A percentile compares a stretch with the other conserved stretches of the same genome.
Evolutionary conservation across 2,888 invertebrate species (phyloP).

Genomic region (Salpingus planirostris): DNA sequence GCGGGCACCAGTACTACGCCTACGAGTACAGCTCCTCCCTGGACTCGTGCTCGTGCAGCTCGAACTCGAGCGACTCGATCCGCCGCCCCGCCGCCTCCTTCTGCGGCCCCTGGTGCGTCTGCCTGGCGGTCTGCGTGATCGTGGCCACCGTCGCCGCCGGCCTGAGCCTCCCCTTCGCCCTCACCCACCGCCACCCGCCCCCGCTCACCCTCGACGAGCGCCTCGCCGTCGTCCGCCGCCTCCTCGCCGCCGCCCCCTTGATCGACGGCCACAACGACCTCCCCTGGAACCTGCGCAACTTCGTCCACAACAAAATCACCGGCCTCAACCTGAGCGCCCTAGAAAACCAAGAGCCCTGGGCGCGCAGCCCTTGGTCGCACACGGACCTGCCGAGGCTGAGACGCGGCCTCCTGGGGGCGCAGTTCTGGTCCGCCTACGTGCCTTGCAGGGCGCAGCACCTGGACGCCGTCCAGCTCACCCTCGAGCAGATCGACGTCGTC

Average conservation of each 20-base stretch:
- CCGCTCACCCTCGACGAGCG: conserved; percentile 46
- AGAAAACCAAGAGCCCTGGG: conserved; percentile 69
- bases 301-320: conserved; percentile 71
- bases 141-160: conserved; percentile 51
- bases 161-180: conserved; percentile 48
- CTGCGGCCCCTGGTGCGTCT: conserved; percentile 46
- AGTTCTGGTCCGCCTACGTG: conserved; percentile 86
- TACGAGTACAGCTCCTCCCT: conserved; percentile 27
- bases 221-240: conserved; percentile 51
- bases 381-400: conserved; percentile 82
- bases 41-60: conserved; percentile 38
- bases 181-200: conserved; percentile 25
- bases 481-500: conserved; percentile 82
- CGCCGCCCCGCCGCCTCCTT: conserved; percentile 43
- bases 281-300: conserved; percentile 83
- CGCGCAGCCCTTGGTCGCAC: conserved; percentile 81
- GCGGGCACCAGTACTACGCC: conserved; percentile 26
- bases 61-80: conserved; percentile 47
- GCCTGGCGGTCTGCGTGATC: conserved; percentile 51
- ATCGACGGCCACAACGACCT: conserved; percentile 80
- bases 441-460: conserved; percentile 76
- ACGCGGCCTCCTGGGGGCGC: conserved; percentile 79
- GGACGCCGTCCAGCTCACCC: conserved; percentile 72
- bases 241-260: conserved; percentile 60
- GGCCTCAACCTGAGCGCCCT: conserved; percentile 59